phyloP scores from a whole-genome alignment of 1,140 invertebrate species.

The Nylanderia fulva region DNA sequence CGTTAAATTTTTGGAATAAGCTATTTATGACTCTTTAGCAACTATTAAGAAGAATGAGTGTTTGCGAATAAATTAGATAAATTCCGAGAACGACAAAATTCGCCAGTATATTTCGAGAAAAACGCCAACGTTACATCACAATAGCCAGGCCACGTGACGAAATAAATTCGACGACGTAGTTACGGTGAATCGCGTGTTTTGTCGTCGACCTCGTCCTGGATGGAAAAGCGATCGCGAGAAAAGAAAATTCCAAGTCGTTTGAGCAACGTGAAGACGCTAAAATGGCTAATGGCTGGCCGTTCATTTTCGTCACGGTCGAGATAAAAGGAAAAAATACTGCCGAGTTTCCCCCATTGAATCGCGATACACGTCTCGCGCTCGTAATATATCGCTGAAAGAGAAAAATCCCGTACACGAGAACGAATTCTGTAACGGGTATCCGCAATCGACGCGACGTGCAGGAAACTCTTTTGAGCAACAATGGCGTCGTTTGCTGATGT shows the following conservation, averaged over 20 bases:
- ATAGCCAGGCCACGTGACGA: neutral
- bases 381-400: neutral
- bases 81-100: neutral
- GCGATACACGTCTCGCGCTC: neutral
- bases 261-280: neutral
- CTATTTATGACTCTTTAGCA: no score
- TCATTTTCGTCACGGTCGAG: neutral
- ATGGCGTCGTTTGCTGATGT: constrained; percentile 84
- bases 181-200: neutral
- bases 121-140: neutral
- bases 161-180: constrained; percentile 8
- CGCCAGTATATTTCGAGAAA: no score
- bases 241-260: neutral
- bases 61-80: neutral
- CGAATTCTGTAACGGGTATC: neutral
- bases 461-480: neutral
- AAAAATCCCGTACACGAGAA: neutral
- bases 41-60: no score
- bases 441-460: no score
- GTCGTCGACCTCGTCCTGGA: constrained; percentile 21
- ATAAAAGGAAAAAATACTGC: neutral
- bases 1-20: neutral
- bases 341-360: neutral
- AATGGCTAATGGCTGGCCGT: neutral
- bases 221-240: neutral